Conservation (phyloP, 2,888 invertebrate genomes). For the Dexiosoma caninum region DNA sequence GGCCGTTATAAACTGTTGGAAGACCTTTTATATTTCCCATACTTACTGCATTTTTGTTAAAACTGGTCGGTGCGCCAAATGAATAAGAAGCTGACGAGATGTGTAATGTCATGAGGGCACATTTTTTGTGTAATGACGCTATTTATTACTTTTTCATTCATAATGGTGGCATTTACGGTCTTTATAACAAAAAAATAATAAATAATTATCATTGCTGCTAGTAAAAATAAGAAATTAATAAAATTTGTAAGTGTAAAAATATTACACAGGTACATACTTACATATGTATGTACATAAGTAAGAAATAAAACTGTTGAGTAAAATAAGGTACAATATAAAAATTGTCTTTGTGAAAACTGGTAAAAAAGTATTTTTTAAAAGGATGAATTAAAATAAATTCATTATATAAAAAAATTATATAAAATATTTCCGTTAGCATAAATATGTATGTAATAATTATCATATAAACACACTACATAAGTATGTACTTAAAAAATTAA, state of each 20-base stretch:
- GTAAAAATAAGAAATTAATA: background rate
- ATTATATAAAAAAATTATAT: conserved; percentile 23
- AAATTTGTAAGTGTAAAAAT: conserved; percentile 2
- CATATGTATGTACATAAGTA: too few species aligned
- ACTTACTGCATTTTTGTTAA: too few species aligned
- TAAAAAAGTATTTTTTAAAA: conserved; percentile 4
- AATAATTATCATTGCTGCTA: too few species aligned
- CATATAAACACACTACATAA: background rate
- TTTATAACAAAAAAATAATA: too few species aligned
- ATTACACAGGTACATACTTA: background rate
- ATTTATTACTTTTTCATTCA: background rate
- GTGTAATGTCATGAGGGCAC: too few species aligned
- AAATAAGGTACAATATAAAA: conserved; percentile 50
- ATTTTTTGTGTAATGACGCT: background rate
- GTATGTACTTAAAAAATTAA: background rate
- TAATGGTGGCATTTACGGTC: too few species aligned
- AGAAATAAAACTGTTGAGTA: conserved; percentile 41
- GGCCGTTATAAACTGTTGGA: too few species aligned
- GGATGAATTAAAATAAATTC: background rate
- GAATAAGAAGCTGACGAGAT: too few species aligned
- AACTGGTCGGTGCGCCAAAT: too few species aligned
- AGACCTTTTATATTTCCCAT: too few species aligned
- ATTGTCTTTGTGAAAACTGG: conserved; percentile 31
- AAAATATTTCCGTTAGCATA: conserved; percentile 12
- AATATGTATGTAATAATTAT: conserved; percentile 23